These are phyloP conservation scores for Eudasyphora cyanicolor DNA, from an alignment of 2,888 invertebrate species.

Conservation along the genomic window DNA sequence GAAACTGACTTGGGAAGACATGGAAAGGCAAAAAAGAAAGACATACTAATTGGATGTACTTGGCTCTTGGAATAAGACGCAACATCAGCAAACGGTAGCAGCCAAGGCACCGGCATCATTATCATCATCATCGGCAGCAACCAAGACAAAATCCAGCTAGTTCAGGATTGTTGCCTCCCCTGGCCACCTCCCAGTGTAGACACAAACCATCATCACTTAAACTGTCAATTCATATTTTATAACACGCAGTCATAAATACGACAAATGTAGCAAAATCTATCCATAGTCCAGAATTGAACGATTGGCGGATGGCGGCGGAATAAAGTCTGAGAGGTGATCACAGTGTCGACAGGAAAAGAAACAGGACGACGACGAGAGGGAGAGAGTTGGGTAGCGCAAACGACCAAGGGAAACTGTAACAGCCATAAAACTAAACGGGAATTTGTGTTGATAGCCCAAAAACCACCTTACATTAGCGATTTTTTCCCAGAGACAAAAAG, in stretches of 20 bases:
- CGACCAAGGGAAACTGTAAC: conserved; percentile 50
- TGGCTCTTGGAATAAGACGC: conserved; percentile 50
- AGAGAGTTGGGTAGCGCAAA: too few relatives aligned
- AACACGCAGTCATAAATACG: conserved; percentile 77
- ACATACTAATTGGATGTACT: conserved; percentile 75
- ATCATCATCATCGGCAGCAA: not conserved
- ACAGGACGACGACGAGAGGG: not conserved
- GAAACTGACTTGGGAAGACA: conserved; percentile 28
- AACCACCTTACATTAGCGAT: conserved; percentile 49
- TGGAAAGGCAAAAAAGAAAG: conserved; percentile 27
- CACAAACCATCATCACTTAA: conserved; percentile 69
- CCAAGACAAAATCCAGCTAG: not conserved
- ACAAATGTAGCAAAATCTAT: conserved; percentile 50
- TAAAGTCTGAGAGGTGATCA: not conserved
- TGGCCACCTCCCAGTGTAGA: not conserved
- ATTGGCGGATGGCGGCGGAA: not conserved
- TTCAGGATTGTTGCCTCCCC: not conserved
- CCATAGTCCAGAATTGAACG: not conserved
- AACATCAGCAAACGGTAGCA: conserved; percentile 43
- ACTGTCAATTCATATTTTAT: conserved; percentile 78
- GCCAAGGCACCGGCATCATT: conserved; percentile 43
- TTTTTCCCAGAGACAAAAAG: conserved; percentile 16
- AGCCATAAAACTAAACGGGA: conserved; percentile 54
- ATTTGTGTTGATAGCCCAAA: conserved; percentile 39
- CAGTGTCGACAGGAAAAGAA: not conserved